Conservation (phyloP, 2,888 invertebrate genomes). For the Dusona sp. region DNA sequence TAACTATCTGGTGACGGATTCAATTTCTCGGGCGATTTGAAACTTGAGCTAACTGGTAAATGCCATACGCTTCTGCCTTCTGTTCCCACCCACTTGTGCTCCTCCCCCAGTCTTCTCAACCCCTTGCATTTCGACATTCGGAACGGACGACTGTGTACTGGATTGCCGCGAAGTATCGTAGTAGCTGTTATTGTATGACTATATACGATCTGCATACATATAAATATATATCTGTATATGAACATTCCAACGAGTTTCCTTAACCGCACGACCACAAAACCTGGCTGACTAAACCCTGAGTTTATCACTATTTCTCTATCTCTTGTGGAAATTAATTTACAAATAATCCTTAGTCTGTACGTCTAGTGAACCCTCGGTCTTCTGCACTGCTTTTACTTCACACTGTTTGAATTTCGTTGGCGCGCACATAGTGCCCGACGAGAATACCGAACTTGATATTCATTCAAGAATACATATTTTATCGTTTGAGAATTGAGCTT, state of each 20-base stretch:
- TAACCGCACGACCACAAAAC: slow-evolving; percentile 53
- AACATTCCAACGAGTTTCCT: slow-evolving; percentile 26
- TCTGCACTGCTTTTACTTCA: slow-evolving; percentile 10
- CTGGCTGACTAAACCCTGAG: slow-evolving; percentile 42
- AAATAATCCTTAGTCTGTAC: slow-evolving; percentile 49
- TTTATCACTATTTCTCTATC: slow-evolving; percentile 20
- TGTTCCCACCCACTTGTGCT: neutral
- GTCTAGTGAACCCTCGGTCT: neutral
- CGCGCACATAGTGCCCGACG: slow-evolving; percentile 11
- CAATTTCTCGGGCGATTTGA: slow-evolving; percentile 60
- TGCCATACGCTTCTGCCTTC: slow-evolving; percentile 32
- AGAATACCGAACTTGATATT: slow-evolving; percentile 52
- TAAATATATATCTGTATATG: slow-evolving; percentile 13
- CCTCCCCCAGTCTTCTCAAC: slow-evolving; percentile 9
- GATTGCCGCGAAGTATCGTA: slow-evolving; percentile 24
- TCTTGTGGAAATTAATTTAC: slow-evolving; percentile 59
- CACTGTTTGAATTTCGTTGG: slow-evolving; percentile 33
- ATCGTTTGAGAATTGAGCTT: slow-evolving; percentile 43
- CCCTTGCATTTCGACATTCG: slow-evolving; percentile 27
- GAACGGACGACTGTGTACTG: slow-evolving; percentile 30
- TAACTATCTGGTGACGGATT: too few species aligned
- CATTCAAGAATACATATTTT: slow-evolving; percentile 45
- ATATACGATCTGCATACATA: slow-evolving; percentile 15
- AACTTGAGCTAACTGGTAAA: slow-evolving; percentile 66
- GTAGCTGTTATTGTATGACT: slow-evolving; percentile 36